Base-by-base conservation (phyloP, 2,113 vertebrate genomes). In the Hypomesus transpacificus region DNA sequence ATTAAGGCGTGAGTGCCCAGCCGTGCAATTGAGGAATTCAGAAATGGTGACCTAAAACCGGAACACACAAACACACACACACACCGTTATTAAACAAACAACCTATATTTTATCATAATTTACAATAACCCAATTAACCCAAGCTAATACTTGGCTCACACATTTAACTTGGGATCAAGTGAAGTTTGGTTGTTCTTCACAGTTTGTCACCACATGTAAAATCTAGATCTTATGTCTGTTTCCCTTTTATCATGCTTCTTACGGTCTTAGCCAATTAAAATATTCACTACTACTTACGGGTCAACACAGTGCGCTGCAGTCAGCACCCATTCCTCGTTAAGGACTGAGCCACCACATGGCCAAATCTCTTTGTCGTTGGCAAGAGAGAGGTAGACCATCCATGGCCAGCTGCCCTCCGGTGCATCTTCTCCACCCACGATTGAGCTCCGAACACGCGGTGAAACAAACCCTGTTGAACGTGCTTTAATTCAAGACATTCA, bases 231-330 rank as follows among this genome's bases (percentile, higher is more conserved):
- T 34, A 4, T 34, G 31, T 34, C 24, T 2, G 24, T 3, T 26
- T 26, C 24, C 1, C 1, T 46, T 46, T 46, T 46, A 46, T 13
- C 1, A 1, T 11, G 9, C 39, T 46, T 46, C 39, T 46, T 46
- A 8, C 39, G 13, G 9, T 46, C 39, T 11, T 46, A 46, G 39
- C 1, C 31, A 26, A 26, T 26, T 34, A 34, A 34, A 34, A 34
- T 1, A 34, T 34, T 28, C 52, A 68, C n/a, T n/a, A 21, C 31
- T 34, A 57, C 24, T 20, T 13, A 57, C 67, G 31, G 67, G 60
- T 62, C 60, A 3, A 68, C 66, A 17, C 67, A 69, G 67, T 69
- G 67, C 56, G 53, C 67, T 1, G 67, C 67, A 1, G 67, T 69
- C 22, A 69, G 26, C 8, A 69, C 52, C 67, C 67, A 69, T 13